phyloP scores from a whole-genome alignment of 1,140 invertebrate species.

The Lasioglossum baleicum region DNA sequence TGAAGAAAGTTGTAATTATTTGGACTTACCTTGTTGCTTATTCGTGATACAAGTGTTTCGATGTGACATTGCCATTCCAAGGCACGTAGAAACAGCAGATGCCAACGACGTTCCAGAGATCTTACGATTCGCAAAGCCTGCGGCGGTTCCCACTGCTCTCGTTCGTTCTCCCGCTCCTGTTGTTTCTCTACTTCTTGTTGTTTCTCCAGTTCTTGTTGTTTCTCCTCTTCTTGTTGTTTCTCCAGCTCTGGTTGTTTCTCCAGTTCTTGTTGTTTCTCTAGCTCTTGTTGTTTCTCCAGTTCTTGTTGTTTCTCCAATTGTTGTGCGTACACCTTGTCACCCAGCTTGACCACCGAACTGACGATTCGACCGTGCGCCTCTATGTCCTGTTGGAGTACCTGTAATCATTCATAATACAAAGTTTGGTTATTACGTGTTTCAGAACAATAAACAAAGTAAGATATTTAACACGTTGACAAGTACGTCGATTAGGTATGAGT shows the following conservation, averaged over 20 bases:
- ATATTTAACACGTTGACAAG: too few species aligned
- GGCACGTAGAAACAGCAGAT: conserved; percentile 90
- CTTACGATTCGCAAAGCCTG: conserved; percentile 76
- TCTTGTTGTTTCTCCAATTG: conserved; percentile 64
- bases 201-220: conserved; percentile 17
- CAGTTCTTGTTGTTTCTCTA: conserved; percentile 47
- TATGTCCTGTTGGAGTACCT: conserved; percentile 92
- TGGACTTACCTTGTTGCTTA: conserved; percentile 73
- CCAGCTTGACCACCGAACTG: conserved; percentile 85
- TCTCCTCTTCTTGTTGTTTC: conserved; percentile 60
- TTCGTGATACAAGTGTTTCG: conserved; percentile 82
- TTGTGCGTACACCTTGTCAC: conserved; percentile 74
- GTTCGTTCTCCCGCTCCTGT: conserved; percentile 35
- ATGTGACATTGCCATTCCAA: conserved; percentile 94
- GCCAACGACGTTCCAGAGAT: conserved; percentile 91
- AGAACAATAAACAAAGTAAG: not conserved
- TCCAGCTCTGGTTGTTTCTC: conserved; percentile 46
- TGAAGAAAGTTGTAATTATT: not conserved
- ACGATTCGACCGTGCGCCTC: conserved; percentile 91
- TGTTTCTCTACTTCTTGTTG: conserved; percentile 58
- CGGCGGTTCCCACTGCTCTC: conserved; percentile 59
- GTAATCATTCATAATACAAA: conserved; percentile 66
- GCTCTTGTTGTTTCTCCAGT: conserved; percentile 44
- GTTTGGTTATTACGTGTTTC: not conserved
- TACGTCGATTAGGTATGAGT: too few species aligned